A percentile compares a stretch with the other conserved stretches of the same genome.
Evolutionary conservation across 2,888 invertebrate genomes (phyloP).

Genomic region (Lomographa bimaculata): DNA sequence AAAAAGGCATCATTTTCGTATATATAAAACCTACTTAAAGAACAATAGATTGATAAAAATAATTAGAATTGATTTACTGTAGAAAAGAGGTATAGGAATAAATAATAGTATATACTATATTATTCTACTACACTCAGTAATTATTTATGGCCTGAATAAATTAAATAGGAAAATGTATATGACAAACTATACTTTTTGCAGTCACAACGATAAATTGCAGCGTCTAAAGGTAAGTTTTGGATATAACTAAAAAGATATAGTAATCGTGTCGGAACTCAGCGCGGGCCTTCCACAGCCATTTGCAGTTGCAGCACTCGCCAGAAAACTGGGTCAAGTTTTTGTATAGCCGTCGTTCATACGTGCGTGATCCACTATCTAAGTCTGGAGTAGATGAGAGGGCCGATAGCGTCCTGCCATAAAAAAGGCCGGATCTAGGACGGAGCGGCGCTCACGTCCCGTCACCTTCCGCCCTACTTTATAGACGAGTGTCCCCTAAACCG

Average conservation of each 20-base stretch:
- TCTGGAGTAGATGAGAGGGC: constrained; percentile 69
- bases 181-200: too few relatives aligned
- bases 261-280: constrained; percentile 24
- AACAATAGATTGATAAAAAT: too few relatives aligned
- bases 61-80: too few relatives aligned
- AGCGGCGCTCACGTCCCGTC: constrained; percentile 57
- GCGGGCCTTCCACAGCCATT: constrained; percentile 34
- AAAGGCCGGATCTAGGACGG: constrained; percentile 72
- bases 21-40: too few relatives aligned
- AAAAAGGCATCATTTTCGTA: too few relatives aligned
- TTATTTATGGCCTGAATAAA: too few relatives aligned
- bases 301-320: constrained; percentile 48
- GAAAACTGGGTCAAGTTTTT: constrained; percentile 68
- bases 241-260: constrained; percentile 17
- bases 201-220: too few relatives aligned
- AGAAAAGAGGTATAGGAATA: too few relatives aligned
- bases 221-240: too few relatives aligned
- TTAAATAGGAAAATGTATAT: too few relatives aligned
- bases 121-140: too few relatives aligned
- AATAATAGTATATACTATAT: too few relatives aligned
- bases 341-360: constrained; percentile 57
- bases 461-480: constrained; percentile 72
- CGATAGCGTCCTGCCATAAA: constrained; percentile 78
- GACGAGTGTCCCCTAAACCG: constrained; percentile 65
- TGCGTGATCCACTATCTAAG: constrained; percentile 75